These are phyloP conservation scores for Copidosoma aretas DNA, from an alignment of 2,888 invertebrate species.

Conservation along the genomic window DNA sequence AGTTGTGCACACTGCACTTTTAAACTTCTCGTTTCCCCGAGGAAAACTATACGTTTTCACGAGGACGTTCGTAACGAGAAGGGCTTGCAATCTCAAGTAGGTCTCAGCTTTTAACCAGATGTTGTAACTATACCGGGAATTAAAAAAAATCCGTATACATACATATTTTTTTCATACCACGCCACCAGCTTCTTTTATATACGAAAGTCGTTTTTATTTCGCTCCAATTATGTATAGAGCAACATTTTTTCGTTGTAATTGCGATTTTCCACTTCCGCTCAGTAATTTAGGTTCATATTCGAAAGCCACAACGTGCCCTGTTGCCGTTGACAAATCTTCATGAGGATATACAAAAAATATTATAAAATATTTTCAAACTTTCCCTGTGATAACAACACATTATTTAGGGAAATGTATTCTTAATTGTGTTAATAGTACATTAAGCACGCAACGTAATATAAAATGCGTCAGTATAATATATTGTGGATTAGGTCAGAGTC, in stretches of 20 bases:
- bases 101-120: slow-evolving; percentile 1
- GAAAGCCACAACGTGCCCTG: background rate
- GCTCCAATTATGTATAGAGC: slow-evolving; percentile 7
- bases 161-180: slow-evolving; percentile 3
- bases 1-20: background rate
- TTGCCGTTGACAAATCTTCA: background rate
- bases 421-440: too few species aligned
- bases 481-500: too few species aligned
- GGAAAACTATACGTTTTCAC: slow-evolving; percentile 1
- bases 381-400: too few species aligned
- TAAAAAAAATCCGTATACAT: slow-evolving; percentile 3
- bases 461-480: too few species aligned
- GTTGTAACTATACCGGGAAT: slow-evolving; percentile 1
- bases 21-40: slow-evolving; percentile 12
- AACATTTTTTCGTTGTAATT: background rate
- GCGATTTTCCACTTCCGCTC: background rate
- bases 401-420: too few species aligned
- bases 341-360: background rate
- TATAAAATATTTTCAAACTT: too few species aligned
- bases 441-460: too few species aligned
- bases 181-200: background rate
- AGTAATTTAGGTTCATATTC: background rate
- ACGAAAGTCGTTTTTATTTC: background rate
- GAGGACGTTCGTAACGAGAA: slow-evolving; percentile 11
- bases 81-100: slow-evolving; percentile 6